A percentile compares a stretch with the other conserved stretches of the same genome.
Evolutionary conservation across 2,113 vertebrate species (phyloP).

Genomic region (Typhlomys cinereus): DNA sequence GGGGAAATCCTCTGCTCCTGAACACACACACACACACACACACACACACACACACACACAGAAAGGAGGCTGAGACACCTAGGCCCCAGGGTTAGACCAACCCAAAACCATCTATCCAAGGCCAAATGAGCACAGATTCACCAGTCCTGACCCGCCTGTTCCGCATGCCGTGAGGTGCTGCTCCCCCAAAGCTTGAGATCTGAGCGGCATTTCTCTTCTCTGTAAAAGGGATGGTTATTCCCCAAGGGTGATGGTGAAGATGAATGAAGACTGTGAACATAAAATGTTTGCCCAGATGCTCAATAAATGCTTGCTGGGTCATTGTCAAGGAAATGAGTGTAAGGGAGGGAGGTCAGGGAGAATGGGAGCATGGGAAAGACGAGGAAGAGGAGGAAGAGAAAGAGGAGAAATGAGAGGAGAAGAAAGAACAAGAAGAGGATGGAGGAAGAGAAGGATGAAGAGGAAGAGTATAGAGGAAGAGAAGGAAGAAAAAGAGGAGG

Average conservation of each 20-base stretch:
- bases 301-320: not conserved
- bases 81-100: not conserved
- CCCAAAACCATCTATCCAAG: not conserved
- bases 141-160: not conserved
- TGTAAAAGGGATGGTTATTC: not conserved
- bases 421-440: too few relatives aligned
- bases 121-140: not conserved
- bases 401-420: too few relatives aligned
- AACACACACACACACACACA: too few relatives aligned
- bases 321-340: not conserved
- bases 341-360: not conserved
- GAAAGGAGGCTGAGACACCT: not conserved
- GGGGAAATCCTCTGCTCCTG: not conserved
- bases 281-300: too few relatives aligned
- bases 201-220: not conserved
- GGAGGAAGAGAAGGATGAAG: too few relatives aligned
- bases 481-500: too few relatives aligned
- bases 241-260: not conserved
- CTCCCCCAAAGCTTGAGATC: not conserved
- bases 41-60: too few relatives aligned
- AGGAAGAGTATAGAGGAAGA: too few relatives aligned
- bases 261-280: not conserved
- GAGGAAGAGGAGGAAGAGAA: too few relatives aligned
- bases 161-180: accelerated
- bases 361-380: not conserved